Conservation (phyloP, 1,140 invertebrate species). For the Drosophila suzukii region DNA sequence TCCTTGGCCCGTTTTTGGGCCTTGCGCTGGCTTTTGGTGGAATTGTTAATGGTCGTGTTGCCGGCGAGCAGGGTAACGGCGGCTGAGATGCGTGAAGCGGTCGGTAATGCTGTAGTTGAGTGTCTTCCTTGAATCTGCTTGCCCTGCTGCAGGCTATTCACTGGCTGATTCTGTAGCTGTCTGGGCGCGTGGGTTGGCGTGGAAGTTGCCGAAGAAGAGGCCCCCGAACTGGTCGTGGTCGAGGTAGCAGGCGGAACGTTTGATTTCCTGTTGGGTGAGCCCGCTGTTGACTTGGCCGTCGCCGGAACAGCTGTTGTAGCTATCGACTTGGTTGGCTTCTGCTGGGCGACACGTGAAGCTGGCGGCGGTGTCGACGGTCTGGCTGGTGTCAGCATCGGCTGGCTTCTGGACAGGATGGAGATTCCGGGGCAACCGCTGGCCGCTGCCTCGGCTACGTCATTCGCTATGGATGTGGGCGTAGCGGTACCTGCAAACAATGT, state of each 20-base stretch:
- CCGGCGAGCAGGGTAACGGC: conserved; percentile 34
- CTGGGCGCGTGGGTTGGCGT: conserved; percentile 60
- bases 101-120: conserved; percentile 11
- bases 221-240: conserved; percentile 40
- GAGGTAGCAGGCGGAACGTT: conserved; percentile 18
- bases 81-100: conserved; percentile 13
- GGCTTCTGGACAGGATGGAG: conserved; percentile 48
- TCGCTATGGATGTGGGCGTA: conserved; percentile 69
- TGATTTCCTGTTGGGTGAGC: conserved; percentile 14
- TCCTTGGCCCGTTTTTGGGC: conserved; percentile 63
- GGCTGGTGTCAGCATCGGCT: conserved; percentile 28
- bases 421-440: conserved; percentile 26
- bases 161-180: conserved; percentile 11
- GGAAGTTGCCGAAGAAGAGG: conserved; percentile 67
- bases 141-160: conserved; percentile 11
- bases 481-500: conserved; percentile 50
- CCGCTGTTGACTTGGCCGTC: conserved; percentile 2
- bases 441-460: conserved; percentile 65
- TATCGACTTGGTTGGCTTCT: conserved; percentile 44
- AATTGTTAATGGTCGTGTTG: background rate
- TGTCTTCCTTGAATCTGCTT: conserved; percentile 13
- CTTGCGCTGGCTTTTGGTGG: conserved; percentile 50
- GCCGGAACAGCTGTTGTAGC: conserved; percentile 19
- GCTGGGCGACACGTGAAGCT: conserved; percentile 12
- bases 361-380: conserved; percentile 6